phyloP scores from a whole-genome alignment of 2,113 vertebrate species.

The Anhinga anhinga region DNA sequence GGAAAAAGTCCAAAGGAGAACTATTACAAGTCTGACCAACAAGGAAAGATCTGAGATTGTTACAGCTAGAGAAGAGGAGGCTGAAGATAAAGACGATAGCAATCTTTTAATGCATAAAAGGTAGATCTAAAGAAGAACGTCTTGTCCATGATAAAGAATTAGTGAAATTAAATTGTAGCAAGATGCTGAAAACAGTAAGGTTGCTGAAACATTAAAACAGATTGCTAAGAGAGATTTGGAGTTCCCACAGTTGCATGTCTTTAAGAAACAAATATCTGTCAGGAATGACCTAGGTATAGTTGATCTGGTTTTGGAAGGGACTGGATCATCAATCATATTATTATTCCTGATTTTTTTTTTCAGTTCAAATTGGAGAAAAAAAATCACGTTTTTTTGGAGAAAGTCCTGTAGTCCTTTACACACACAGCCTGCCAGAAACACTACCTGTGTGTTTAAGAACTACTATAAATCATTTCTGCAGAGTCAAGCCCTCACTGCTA shows the following conservation, averaged over 20 bases:
- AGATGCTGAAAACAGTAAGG: not conserved
- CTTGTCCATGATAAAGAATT: not conserved
- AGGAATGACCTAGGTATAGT: not conserved
- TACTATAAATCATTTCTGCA: not conserved
- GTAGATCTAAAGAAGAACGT: not conserved
- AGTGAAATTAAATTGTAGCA: not conserved
- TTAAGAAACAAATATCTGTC: not conserved
- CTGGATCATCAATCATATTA: not conserved
- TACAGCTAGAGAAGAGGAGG: not conserved
- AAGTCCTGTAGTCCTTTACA: not conserved
- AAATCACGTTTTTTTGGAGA: not conserved
- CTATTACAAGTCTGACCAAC: not conserved
- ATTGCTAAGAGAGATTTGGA: not conserved
- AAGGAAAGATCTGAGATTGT: not conserved
- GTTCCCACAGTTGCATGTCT: not conserved
- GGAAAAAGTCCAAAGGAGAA: not conserved
- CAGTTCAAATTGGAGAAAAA: not conserved
- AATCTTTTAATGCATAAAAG: not conserved
- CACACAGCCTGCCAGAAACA: not conserved
- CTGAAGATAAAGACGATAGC: not conserved
- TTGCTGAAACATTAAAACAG: not conserved
- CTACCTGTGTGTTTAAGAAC: not conserved
- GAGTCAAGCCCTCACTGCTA: not conserved
- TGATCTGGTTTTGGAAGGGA: not conserved
- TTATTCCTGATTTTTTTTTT: not conserved